Evolutionary conservation across 2,797 vertebrate species (phyloP).

Genomic region (Rhinoraja longicauda): DNA sequence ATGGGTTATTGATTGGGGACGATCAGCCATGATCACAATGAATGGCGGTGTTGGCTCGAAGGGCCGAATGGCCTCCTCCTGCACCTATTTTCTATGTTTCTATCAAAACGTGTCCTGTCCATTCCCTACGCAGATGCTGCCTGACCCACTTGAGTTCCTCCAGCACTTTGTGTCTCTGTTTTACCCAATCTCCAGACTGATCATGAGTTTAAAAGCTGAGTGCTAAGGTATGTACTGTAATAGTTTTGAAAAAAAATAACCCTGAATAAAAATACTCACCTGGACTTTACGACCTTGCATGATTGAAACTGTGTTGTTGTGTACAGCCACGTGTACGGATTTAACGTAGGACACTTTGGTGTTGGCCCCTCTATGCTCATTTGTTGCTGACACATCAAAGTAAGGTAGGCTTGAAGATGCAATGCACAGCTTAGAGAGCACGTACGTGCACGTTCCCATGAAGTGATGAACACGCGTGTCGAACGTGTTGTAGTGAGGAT

Average conservation of each 20-base stretch:
- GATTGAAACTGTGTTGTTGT: conserved; percentile 56
- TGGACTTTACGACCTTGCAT: conserved; percentile 69
- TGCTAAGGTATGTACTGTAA: neutral
- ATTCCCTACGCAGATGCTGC: no score
- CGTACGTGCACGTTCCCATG: conserved; percentile 36
- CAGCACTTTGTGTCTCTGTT: no score
- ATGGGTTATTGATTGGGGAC: no score
- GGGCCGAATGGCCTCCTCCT: no score
- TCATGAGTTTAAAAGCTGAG: neutral
- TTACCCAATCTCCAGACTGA: no score
- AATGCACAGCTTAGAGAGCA: neutral
- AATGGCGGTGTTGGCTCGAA: no score
- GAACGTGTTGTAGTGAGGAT: conserved; percentile 32
- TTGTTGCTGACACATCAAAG: conserved; percentile 73
- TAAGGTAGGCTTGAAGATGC: conserved; percentile 55
- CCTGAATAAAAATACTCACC: conserved; percentile 52
- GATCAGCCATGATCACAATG: no score
- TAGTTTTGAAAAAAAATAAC: neutral
- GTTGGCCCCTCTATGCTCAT: conserved; percentile 71
- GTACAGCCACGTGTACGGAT: conserved; percentile 63
- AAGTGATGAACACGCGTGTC: conserved; percentile 19
- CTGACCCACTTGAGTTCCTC: no score
- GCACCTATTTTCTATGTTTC: no score
- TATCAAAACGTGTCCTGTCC: no score
- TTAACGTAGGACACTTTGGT: conserved; percentile 72